Conservation (phyloP, 2,113 vertebrate genomes). For the Chlorodrepanis virens region DNA sequence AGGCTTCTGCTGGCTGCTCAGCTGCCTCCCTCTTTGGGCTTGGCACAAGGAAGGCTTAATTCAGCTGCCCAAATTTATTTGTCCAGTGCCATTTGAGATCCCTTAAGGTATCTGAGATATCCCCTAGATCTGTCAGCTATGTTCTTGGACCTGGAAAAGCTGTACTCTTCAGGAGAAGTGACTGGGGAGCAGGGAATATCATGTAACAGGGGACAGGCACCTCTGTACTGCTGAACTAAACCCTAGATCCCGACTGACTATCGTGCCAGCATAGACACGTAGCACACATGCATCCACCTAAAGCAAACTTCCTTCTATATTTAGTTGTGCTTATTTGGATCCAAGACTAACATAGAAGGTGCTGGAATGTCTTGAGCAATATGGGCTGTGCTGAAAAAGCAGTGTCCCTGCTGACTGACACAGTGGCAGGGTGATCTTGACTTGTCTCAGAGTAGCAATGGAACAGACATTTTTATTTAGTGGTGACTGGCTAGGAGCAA, state of each 20-base stretch:
- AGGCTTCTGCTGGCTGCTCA: neutral
- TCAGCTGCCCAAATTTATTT: neutral
- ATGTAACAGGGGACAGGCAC: neutral
- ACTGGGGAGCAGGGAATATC: neutral
- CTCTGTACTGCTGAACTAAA: neutral
- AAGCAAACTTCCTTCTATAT: neutral
- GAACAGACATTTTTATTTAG: neutral
- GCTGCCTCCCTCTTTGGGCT: neutral
- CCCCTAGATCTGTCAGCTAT: neutral
- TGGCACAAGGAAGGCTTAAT: neutral
- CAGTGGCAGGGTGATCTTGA: neutral
- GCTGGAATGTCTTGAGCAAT: neutral
- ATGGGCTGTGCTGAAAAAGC: neutral
- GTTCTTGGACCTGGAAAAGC: neutral
- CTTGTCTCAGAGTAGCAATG: neutral
- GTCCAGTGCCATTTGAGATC: slow-evolving; percentile 1
- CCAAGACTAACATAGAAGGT: neutral
- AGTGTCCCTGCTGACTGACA: neutral
- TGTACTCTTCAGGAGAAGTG: neutral
- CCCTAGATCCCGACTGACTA: neutral
- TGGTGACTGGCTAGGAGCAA: neutral
- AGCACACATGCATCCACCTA: neutral
- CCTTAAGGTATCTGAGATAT: slow-evolving; percentile 12
- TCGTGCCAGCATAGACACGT: neutral
- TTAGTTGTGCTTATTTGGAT: neutral